Conservation (phyloP, 2,888 invertebrate genomes). For the Drosophila histrio region DNA sequence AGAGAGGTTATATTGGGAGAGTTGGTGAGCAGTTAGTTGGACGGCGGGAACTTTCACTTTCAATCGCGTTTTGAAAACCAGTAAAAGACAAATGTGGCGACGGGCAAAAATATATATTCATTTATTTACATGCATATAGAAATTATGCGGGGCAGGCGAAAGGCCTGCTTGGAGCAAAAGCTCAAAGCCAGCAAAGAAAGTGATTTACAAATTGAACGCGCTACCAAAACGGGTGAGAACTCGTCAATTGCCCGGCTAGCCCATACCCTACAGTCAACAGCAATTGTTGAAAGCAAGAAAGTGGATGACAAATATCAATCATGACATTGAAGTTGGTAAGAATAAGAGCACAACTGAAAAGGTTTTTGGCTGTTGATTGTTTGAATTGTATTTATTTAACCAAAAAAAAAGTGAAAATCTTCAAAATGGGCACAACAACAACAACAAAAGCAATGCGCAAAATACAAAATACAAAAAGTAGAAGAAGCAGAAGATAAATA, state of each 20-base stretch:
- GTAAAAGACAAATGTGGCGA: conserved; percentile 44
- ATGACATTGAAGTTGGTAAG: neutral
- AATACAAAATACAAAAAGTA: conserved; percentile 25
- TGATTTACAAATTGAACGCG: conserved; percentile 46
- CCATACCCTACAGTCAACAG: conserved; percentile 38
- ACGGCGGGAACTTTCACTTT: conserved; percentile 69
- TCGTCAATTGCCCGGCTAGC: conserved; percentile 23
- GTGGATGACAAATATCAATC: neutral
- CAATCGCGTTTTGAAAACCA: conserved; percentile 75
- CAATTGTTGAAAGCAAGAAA: neutral
- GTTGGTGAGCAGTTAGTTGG: conserved; percentile 32
- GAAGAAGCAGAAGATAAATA: conserved; percentile 16
- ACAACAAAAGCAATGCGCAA: conserved; percentile 32
- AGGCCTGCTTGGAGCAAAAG: conserved; percentile 50
- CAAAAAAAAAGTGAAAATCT: conserved; percentile 66
- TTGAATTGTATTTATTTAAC: conserved; percentile 17
- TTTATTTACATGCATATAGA: conserved; percentile 67
- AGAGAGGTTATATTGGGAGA: conserved; percentile 13
- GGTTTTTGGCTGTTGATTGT: conserved; percentile 13
- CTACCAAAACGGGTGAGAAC: conserved; percentile 49
- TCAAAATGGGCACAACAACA: conserved; percentile 23
- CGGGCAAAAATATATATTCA: conserved; percentile 41
- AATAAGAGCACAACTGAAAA: neutral
- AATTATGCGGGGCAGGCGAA: conserved; percentile 71
- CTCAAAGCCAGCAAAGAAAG: conserved; percentile 63